Evolutionary conservation across 2,113 vertebrate species (phyloP), one percentile per base, ranked within the genome.

Genomic region (Passer montanus): DNA sequence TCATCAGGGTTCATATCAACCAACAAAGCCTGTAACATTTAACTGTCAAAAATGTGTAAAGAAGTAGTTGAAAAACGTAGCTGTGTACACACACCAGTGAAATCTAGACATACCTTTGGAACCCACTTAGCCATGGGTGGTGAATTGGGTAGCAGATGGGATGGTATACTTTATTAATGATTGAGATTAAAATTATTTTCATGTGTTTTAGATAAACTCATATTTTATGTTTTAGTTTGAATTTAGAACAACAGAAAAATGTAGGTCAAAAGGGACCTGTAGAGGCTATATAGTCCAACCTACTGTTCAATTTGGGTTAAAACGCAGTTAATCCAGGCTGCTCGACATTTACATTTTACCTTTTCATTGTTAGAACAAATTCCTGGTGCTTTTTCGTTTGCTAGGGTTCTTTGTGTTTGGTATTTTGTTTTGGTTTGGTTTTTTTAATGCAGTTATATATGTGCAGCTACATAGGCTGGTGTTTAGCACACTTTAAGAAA

Each of bases 21-120:
- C 28, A 78, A 55, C 23, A 94, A 82, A 79, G 2, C 6, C 9
- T 11, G 10, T 13, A 33, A 33, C 20, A 74, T 43, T 62, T 81
- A 50, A 3, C 7, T 44, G 30, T 22, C 3, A 9, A 66, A 72
- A 67, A 18, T 43, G 9, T 0, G 0, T 33, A 60, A 46, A 37
- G 39, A 63, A 28, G 20, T 22, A 43, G 6, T 8, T 43, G 30
- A 83, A 53, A 67, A 47, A 68, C 60, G 33, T 64, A 76, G 4
- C 19, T 59, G 4, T 33, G 13, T 19, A 28, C 31, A 59, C 7
- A 55, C 3, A 68, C 28, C 26, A 37, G 28, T 62, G 35, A 70
- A 76, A 89, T 56, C 24, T 27, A 60, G 20, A 26, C 4, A 37
- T 18, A 30, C 4, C 2, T 47, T 58, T 89, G 62, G 59, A 78